Conservation (phyloP, 2,888 invertebrate species). For the Saturnia japonica region DNA sequence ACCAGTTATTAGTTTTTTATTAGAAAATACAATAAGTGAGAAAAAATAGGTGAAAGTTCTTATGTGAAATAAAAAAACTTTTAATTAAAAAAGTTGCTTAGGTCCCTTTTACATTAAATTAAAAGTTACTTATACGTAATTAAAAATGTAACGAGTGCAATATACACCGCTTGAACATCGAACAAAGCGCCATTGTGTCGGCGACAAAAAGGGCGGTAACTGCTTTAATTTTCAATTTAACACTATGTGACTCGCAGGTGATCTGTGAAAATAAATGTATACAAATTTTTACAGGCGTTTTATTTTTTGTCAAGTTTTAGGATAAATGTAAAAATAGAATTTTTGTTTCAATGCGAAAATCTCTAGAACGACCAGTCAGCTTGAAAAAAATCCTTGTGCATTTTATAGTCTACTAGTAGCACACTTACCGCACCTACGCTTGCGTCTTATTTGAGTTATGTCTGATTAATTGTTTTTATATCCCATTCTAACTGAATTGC, state of each 20-base stretch:
- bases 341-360: too few species aligned
- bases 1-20: too few species aligned
- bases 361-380: too few species aligned
- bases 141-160: slow-evolving; percentile 1
- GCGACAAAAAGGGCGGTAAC: not conserved
- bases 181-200: not conserved
- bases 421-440: too few species aligned
- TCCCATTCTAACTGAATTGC: too few species aligned
- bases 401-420: too few species aligned
- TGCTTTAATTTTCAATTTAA: not conserved
- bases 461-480: too few species aligned
- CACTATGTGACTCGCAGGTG: not conserved
- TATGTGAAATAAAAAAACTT: not conserved
- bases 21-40: not conserved
- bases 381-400: too few species aligned
- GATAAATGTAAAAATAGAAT: too few species aligned
- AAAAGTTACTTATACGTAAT: slow-evolving; percentile 6
- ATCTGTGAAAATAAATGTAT: not conserved
- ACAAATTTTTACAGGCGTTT: not conserved
- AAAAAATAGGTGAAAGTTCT: not conserved
- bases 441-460: too few species aligned
- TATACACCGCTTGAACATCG: not conserved
- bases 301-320: too few species aligned
- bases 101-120: not conserved
- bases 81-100: not conserved